Evolutionary conservation across 2,113 vertebrate species (phyloP).

Genomic region (Melierax canorus): DNA sequence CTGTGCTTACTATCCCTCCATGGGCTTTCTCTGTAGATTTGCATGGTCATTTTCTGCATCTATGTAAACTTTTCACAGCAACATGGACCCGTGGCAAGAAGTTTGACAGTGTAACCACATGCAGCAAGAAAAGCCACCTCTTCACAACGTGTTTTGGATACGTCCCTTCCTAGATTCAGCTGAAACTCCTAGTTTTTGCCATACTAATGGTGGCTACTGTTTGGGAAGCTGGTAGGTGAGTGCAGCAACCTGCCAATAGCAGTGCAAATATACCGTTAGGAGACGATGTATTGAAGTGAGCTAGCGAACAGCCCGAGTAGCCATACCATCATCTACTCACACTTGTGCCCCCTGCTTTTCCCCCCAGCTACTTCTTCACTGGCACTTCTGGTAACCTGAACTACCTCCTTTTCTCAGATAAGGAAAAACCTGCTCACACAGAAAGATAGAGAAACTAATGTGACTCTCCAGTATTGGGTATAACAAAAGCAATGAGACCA

Average conservation of each 20-base stretch:
- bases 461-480: background rate
- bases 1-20: background rate
- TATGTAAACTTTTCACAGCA: background rate
- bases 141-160: background rate
- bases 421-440: background rate
- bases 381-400: background rate
- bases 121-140: background rate
- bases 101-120: background rate
- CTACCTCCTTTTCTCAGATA: background rate
- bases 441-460: background rate
- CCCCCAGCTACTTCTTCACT: background rate
- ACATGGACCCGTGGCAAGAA: accelerated
- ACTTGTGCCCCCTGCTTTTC: background rate
- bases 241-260: background rate
- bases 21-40: background rate
- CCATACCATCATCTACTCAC: background rate
- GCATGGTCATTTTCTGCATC: background rate
- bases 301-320: background rate
- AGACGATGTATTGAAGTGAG: background rate
- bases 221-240: background rate
- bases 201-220: background rate
- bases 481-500: background rate
- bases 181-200: background rate
- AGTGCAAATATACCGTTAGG: background rate
- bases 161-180: background rate